Base-by-base conservation (phyloP, 2,113 vertebrate species). In the Lanius ludovicianus region DNA sequence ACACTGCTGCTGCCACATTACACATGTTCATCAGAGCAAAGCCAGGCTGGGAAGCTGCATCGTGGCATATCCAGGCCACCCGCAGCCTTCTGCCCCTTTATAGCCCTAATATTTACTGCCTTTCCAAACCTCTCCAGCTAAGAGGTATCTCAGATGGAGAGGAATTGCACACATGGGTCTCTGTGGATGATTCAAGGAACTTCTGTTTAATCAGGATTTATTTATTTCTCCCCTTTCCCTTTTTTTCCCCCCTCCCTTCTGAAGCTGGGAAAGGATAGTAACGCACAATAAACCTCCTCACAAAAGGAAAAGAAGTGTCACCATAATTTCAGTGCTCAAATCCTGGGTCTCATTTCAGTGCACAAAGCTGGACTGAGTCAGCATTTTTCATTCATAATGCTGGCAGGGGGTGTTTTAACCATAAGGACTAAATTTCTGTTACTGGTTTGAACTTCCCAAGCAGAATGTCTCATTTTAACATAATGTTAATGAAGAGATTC, bases 221-320 rank as follows among this genome's bases (percentile, higher is more conserved):
- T 44, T 71, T 83, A 20, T 60, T 53, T 64, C 8, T 82, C 18
- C 11, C 14, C 8, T 17, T 31, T 3, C 5, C 27, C 3, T 7
- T 17, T 11, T 44, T 19, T 44, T 15, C 4, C 7, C 5, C 10
- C 5, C 28, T 21, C 13, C 25, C 46, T 87, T 83, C 50, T 35
- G 31, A 88, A 65, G 41, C n/a, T 46, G 23, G 23, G 44, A 57
- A 90, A 84, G 8, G 21, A 20, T 16, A 65, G 35, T 15, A 84
- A 81, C 74, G 39, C 42, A 47, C 25, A 59, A 57, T 23, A 62
- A 93, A 39, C 11, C 19, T 88, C 37, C 71, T 57, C 17, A 90
- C 22, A 87, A 75, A 71, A 76, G 71, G 67, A 93, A 93, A 57
- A 53, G 20, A 92, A 73, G 77, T 55, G 86, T 83, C 85, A 73